Evolutionary conservation across 1,140 invertebrate species (phyloP), one percentile per base, ranked within the genome.

Genomic region (Prorops nasuta): DNA sequence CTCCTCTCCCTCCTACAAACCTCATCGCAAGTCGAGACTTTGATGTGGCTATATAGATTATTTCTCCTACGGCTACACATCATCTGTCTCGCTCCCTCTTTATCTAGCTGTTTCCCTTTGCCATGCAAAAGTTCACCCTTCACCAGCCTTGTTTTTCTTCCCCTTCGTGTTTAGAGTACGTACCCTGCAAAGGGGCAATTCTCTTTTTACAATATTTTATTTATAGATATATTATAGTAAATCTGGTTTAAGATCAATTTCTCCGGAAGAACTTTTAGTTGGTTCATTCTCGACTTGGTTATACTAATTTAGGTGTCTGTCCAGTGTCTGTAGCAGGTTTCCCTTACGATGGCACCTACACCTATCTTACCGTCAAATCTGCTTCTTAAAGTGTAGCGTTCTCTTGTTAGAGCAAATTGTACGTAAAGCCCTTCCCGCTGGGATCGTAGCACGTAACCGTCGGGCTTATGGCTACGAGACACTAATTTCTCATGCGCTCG

Each of bases 401-500:
- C 19, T 32, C 16, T 44, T 18, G 28, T 39, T 46, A 14, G 40
- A 20, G 35, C 19, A 43, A 47, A 54, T 51, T 58, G 48, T 36
- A 54, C 3, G 38, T 12, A 47, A 50, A 40, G 17, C 39, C 17
- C 14, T 14, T 10, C 35, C 18, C 24, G 45, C 34, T 44, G 22
- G 21, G 9, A 19, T 7, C 8, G 38, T 17, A 20, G 43, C 14
- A 37, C 24, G 9, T 34, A 42, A 51, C 45, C 39, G 44, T 53
- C 40, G 40, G 44, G 40, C 49, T 50, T 56, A 48, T 21, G 39
- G 53, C 50, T 35, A 50, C 44, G 44, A 41, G 45, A 53, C 42
- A 47, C 45, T 58, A 60, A 60, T 56, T 60, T 49, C 52, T 54
- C 38, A 44, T 37, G 40, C 41, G 47, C 36, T 39, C 38, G 15